Base-by-base conservation (phyloP, 2,797 vertebrate species). In the Acipenser transmontanus region DNA sequence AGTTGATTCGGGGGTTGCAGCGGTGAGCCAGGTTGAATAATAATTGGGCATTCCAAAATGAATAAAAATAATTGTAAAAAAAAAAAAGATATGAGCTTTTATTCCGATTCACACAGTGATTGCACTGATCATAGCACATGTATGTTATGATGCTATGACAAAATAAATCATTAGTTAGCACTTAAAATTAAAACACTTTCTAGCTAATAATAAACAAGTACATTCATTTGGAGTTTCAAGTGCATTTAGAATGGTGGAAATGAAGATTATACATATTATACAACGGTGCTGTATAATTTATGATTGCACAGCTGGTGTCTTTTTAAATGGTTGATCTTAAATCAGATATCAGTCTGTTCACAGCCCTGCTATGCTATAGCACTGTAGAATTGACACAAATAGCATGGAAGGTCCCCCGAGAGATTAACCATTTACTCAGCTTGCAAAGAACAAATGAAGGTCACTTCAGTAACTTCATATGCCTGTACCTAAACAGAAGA, bases 361-460 rank as follows among this genome's bases (percentile, higher is more conserved):
- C 60, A 79, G 70, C 47, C 63, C 51, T 78, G 66, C 71, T 78
- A 71, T 51, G 7, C 12, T 13, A 14, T 57, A n/a, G 47, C 20
- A 47, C 7, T 34, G 48, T 4, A 66, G 65, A 66, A n/a, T 13
- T 56, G 13, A 13, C 13, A 75, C 74, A 85, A 78, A 86, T 84
- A 82, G 34, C 63, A 72, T 71, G 71, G 73, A 74, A 62, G 69
- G 78, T 84, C 82, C 79, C 74, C 70, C 56, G 72, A 77, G 81
- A 81, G 80, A 85, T 82, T 80, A 86, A 77, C 72, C 10, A 8
- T 79, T 82, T 78, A 75, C 80, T 84, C 72, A 70, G 75, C 62
- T 71, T 76, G 74, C 76, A 80, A 82, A 86, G 80, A 88, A 71
- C 77, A 84, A 82, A 72, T 78, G 74, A 89, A 89, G 77, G 81